These are phyloP conservation scores for Xiphorhynchus erythropygius DNA, from an alignment of 2,797 vertebrate species.

Conservation along the genomic window DNA sequence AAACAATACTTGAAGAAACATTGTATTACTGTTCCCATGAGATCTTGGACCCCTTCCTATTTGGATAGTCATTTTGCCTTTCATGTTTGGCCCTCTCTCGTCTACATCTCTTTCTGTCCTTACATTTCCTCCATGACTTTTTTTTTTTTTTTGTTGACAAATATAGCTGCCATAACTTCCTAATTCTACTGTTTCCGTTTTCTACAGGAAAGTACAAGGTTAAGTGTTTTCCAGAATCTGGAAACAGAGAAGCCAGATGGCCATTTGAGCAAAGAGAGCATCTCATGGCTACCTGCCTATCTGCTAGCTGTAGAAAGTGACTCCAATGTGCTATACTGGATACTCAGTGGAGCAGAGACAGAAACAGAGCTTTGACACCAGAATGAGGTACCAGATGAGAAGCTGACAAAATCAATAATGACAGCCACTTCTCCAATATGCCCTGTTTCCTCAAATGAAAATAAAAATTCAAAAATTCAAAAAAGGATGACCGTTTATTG, in stretches of 20 bases:
- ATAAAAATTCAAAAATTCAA: not conserved
- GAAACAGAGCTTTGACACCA: not conserved
- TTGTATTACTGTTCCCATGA: not conserved
- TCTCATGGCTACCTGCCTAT: not conserved
- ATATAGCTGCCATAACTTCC: not conserved
- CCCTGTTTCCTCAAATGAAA: not conserved
- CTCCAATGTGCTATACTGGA: not conserved
- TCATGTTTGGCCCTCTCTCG: not conserved
- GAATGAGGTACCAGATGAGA: not conserved
- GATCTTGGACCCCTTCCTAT: not conserved
- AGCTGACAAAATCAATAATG: not conserved
- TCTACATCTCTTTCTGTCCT: not conserved
- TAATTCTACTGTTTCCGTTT: not conserved
- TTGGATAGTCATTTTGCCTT: not conserved
- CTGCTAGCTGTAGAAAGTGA: not conserved
- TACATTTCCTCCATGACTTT: not conserved
- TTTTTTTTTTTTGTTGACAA: not conserved
- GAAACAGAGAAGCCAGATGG: not conserved
- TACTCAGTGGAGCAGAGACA: not conserved
- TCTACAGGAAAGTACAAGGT: not conserved
- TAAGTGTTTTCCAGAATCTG: not conserved
- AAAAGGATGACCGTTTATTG: not conserved
- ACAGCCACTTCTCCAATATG: not conserved
- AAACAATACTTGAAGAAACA: not conserved
- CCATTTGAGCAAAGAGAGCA: not conserved